Percentiles rank a stretch among this genome's conserved stretches.
Conservation (phyloP, 2,113 vertebrate species). For the Sceloporus undulatus region DNA sequence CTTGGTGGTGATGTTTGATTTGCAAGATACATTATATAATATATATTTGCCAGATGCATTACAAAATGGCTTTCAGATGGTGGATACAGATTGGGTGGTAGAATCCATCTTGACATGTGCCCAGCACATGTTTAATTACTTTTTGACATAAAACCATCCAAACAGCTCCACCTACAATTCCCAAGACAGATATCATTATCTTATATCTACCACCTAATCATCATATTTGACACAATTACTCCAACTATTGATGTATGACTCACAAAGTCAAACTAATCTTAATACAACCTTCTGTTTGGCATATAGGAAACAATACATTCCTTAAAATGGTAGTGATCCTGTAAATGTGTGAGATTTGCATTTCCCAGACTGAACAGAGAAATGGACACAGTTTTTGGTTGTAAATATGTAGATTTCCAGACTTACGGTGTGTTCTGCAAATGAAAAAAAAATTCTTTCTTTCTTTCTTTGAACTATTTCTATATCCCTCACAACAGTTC, state of each 20-base stretch:
- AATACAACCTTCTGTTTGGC: not conserved
- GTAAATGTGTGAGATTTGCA: not conserved
- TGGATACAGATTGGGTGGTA: not conserved
- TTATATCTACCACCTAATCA: conserved; percentile 1
- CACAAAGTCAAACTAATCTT: not conserved
- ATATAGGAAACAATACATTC: not conserved
- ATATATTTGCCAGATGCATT: not conserved
- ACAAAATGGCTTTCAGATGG: conserved; percentile 17
- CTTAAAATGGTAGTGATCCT: not conserved
- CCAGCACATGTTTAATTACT: conserved; percentile 2
- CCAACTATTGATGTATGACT: not conserved
- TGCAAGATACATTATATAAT: not conserved
- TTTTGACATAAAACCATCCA: not conserved
- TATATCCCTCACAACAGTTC: too few relatives aligned
- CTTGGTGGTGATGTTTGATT: not conserved
- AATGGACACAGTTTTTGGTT: too few relatives aligned
- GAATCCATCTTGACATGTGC: not conserved
- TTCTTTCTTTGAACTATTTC: too few relatives aligned
- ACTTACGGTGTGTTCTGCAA: too few relatives aligned
- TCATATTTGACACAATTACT: not conserved
- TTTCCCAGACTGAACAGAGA: not conserved
- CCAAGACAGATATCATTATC: not conserved
- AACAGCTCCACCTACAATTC: not conserved
- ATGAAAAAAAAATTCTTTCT: too few relatives aligned
- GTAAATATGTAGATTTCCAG: too few relatives aligned